Percentiles rank a stretch among this genome's conserved stretches.
phyloP scores from a whole-genome alignment of 2,113 vertebrate genomes.

The Cyanoderma ruficeps region DNA sequence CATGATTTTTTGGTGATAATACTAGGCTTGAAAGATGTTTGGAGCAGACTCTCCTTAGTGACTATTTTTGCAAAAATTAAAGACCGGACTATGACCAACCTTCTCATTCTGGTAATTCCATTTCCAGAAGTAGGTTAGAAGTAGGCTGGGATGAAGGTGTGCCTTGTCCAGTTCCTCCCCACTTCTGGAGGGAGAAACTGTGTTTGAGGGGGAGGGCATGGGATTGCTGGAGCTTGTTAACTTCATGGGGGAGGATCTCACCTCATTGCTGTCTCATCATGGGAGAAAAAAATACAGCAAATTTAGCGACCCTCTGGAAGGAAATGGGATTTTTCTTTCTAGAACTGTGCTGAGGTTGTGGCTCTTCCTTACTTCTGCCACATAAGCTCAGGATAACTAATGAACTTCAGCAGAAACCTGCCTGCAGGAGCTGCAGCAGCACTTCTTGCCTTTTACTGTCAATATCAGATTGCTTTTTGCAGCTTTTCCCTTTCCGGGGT shows the following conservation, averaged over 20 bases:
- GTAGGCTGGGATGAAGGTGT: background rate
- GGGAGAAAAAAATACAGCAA: background rate
- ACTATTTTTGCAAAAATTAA: background rate
- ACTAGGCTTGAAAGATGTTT: background rate
- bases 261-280: background rate
- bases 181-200: slow-evolving; percentile 7
- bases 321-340: background rate
- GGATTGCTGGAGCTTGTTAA: background rate
- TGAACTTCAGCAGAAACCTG: background rate
- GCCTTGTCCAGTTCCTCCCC: background rate
- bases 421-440: background rate
- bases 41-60: background rate
- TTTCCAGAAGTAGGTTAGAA: slow-evolving; percentile 36
- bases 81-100: background rate
- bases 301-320: background rate
- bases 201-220: background rate
- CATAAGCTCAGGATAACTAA: background rate
- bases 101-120: slow-evolving; percentile 32
- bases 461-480: background rate
- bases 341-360: background rate
- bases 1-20: background rate
- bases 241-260: background rate
- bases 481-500: background rate
- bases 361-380: background rate
- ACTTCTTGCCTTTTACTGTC: background rate